phyloP scores from a whole-genome alignment of 2,113 vertebrate genomes.

The Mungos mungo region DNA sequence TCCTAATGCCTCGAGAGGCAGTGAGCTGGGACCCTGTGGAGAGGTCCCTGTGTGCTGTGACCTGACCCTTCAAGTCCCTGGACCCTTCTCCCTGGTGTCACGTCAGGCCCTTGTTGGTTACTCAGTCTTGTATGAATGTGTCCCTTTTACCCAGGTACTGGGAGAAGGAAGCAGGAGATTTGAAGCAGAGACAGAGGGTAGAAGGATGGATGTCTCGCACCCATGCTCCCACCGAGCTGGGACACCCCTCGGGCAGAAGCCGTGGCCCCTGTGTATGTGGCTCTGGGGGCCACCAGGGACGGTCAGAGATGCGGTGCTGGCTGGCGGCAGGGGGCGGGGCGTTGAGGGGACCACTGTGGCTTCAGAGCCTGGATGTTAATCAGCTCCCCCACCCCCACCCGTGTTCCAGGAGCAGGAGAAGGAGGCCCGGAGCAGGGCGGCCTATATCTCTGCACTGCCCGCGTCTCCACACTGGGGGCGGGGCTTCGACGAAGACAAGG shows the following conservation, averaged over 20 bases:
- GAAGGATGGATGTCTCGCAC: background rate
- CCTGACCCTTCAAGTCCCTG: background rate
- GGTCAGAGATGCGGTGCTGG: background rate
- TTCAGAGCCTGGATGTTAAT: background rate
- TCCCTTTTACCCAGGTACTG: background rate
- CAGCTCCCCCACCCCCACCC: background rate
- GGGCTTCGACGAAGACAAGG: conserved; percentile 87
- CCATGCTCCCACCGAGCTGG: too few relatives aligned
- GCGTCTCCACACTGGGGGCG: conserved; percentile 86
- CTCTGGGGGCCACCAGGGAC: background rate
- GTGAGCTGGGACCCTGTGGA: background rate
- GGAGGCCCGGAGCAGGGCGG: conserved; percentile 85
- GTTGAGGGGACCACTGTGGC: background rate
- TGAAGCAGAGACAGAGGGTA: background rate
- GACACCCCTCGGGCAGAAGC: background rate
- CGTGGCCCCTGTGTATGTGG: background rate
- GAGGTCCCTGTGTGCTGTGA: background rate
- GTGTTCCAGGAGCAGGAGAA: conserved; percentile 88
- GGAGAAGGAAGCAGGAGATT: background rate
- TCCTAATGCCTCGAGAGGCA: background rate
- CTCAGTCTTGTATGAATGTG: too few relatives aligned
- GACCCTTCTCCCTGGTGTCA: background rate
- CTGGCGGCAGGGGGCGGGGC: background rate
- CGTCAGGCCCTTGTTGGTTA: background rate
- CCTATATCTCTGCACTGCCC: conserved; percentile 85